Percentiles rank a stretch among this genome's conserved stretches.
These are phyloP conservation scores for Megastigmus dorsalis DNA, from an alignment of 2,888 invertebrate genomes.

Conservation along the genomic window DNA sequence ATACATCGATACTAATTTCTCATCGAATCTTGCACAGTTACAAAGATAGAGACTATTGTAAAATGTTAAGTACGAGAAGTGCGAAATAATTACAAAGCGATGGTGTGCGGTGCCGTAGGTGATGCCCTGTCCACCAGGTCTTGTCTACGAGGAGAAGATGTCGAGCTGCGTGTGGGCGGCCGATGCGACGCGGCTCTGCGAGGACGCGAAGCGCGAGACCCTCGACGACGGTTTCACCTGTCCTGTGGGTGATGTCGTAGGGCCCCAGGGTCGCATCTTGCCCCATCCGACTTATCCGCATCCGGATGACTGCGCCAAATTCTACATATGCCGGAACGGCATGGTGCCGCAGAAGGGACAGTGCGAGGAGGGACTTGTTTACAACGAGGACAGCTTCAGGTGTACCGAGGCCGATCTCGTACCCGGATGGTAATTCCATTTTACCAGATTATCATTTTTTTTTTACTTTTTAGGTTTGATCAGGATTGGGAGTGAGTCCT, in stretches of 20 bases:
- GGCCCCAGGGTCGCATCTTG: conserved; percentile 81
- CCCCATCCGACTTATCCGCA: conserved; percentile 88
- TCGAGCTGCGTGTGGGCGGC: conserved; percentile 87
- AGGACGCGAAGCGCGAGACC: conserved; percentile 77
- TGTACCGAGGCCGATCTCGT: conserved; percentile 87
- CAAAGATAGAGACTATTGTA: too few species aligned
- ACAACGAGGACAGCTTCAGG: conserved; percentile 85
- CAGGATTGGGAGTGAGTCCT: too few species aligned
- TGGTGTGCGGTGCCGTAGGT: too few species aligned
- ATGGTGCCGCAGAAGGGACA: conserved; percentile 85
- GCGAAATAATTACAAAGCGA: too few species aligned
- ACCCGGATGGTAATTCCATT: conserved; percentile 81
- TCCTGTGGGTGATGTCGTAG: conserved; percentile 81
- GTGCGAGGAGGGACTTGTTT: conserved; percentile 84
- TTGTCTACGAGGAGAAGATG: conserved; percentile 84
- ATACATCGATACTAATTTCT: too few species aligned
- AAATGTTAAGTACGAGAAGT: too few species aligned
- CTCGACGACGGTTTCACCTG: conserved; percentile 87
- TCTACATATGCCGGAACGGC: conserved; percentile 88
- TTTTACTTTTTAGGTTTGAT: too few species aligned
- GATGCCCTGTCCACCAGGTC: conserved; percentile 80
- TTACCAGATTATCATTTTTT: too few species aligned
- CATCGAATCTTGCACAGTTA: too few species aligned
- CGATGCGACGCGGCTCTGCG: conserved; percentile 78
- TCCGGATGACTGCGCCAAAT: conserved; percentile 87